phyloP scores from a whole-genome alignment of 2,113 vertebrate species.

The Aptenodytes patagonicus region DNA sequence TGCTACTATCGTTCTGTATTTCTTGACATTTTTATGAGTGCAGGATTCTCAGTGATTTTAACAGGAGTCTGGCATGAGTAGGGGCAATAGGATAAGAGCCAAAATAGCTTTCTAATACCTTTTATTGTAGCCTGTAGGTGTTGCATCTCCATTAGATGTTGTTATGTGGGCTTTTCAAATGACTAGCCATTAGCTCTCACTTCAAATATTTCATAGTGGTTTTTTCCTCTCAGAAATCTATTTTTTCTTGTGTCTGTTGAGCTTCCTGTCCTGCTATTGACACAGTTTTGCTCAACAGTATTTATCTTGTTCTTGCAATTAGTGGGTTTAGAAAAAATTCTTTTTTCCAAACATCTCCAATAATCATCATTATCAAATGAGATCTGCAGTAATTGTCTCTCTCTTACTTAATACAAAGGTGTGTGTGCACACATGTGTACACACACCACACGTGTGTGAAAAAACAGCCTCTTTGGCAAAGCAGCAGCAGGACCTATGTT shows the following conservation, averaged over 20 bases:
- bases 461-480: background rate
- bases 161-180: background rate
- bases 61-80: background rate
- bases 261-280: background rate
- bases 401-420: background rate
- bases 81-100: background rate
- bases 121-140: background rate
- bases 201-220: background rate
- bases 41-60: background rate
- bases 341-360: background rate
- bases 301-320: background rate
- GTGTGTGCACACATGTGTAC: fast-evolving
- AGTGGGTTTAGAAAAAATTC: background rate
- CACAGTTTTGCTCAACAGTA: background rate
- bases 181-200: background rate
- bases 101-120: background rate
- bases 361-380: background rate
- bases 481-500: background rate
- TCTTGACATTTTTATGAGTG: background rate
- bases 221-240: background rate
- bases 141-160: background rate
- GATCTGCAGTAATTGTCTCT: background rate
- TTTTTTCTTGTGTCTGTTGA: background rate
- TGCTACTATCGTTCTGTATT: background rate
- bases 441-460: fast-evolving